phyloP scores from a whole-genome alignment of 2,888 invertebrate species.

The Agrochola litura region DNA sequence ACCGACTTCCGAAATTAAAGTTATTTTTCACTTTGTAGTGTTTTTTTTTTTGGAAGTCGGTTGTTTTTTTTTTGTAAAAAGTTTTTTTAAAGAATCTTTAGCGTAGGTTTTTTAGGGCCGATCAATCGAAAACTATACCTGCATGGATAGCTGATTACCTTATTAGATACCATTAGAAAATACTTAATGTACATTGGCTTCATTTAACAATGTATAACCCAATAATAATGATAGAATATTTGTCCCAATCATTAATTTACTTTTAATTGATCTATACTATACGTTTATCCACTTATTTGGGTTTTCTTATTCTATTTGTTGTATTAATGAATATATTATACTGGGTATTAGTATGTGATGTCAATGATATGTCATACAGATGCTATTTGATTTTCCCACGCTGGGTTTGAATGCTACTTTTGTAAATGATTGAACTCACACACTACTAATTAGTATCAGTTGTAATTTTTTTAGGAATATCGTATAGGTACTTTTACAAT shows the following conservation, averaged over 20 bases:
- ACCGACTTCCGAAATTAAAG: too few species aligned
- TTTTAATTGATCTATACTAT: constrained; percentile 7
- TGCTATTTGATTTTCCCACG: not conserved
- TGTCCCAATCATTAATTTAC: constrained; percentile 1
- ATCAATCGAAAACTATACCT: not conserved
- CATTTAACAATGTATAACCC: not conserved
- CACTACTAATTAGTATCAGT: too few species aligned
- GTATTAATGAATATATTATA: not conserved
- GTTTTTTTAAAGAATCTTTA: not conserved
- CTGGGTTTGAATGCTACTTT: not conserved
- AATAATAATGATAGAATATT: not conserved
- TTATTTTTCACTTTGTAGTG: too few species aligned
- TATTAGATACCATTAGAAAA: not conserved
- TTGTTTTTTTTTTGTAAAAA: too few species aligned
- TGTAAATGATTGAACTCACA: too few species aligned
- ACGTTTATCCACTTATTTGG: not conserved
- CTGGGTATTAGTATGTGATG: not conserved
- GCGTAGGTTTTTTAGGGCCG: not conserved
- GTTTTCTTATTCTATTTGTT: not conserved
- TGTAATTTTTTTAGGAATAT: too few species aligned
- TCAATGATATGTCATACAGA: too few species aligned
- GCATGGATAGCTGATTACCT: not conserved
- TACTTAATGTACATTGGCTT: not conserved
- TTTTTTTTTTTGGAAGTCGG: too few species aligned
- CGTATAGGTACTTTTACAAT: too few species aligned